phyloP scores from a whole-genome alignment of 2,113 vertebrate species.

The Blennius ocellaris region DNA sequence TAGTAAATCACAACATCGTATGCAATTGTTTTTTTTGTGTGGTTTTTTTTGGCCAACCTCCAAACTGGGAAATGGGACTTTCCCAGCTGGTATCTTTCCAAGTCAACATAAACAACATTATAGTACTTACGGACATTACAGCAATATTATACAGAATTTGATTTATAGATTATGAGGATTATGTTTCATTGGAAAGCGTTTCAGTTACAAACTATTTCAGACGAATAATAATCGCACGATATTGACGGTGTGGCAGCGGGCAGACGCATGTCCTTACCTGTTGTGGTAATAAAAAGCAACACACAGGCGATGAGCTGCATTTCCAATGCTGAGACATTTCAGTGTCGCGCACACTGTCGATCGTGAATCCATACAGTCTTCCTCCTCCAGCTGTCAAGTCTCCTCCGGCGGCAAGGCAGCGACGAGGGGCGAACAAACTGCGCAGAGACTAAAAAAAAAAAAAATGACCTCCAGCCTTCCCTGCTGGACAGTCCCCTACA shows the following conservation, averaged over 20 bases:
- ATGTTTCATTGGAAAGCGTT: not conserved
- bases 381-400: not conserved
- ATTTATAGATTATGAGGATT: too few relatives aligned
- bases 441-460: not conserved
- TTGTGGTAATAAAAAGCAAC: constrained; percentile 72
- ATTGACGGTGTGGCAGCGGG: not conserved
- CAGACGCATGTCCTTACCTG: constrained; percentile 69
- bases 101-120: too few relatives aligned
- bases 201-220: not conserved
- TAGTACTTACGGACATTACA: too few relatives aligned
- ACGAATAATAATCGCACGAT: not conserved
- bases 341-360: constrained; percentile 38
- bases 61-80: too few relatives aligned
- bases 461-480: constrained; percentile 22
- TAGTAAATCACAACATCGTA: too few relatives aligned
- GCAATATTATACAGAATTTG: too few relatives aligned
- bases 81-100: too few relatives aligned
- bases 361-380: constrained; percentile 46
- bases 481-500: constrained; percentile 12
- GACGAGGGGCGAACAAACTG: not conserved
- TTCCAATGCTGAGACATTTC: constrained; percentile 80
- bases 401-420: not conserved
- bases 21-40: too few relatives aligned
- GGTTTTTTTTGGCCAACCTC: too few relatives aligned
- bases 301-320: constrained; percentile 78